Evolutionary conservation across 2,113 vertebrate species (phyloP).

Genomic region (Panthera uncia): DNA sequence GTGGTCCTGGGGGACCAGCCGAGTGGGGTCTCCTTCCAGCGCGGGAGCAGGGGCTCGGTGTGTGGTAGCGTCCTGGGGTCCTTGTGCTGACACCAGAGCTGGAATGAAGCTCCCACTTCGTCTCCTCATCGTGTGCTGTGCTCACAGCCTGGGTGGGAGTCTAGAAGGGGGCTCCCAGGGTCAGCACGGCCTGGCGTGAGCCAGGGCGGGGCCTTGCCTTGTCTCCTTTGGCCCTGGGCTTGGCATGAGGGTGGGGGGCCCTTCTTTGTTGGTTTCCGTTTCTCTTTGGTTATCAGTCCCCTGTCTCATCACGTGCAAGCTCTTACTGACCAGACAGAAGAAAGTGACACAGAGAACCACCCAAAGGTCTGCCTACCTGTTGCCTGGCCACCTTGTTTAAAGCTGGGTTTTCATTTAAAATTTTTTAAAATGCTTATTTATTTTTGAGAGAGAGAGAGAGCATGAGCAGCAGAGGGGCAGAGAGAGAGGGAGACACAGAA

Average conservation of each 20-base stretch:
- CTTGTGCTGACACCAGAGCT: neutral
- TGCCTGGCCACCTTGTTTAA: neutral
- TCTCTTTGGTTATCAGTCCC: too few relatives aligned
- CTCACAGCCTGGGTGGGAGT: neutral
- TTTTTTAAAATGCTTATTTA: neutral
- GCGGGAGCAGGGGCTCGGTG: rapidly evolving
- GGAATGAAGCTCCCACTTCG: too few relatives aligned
- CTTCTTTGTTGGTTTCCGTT: neutral
- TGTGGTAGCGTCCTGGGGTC: neutral
- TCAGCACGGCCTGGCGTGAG: rapidly evolving
- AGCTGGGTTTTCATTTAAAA: neutral
- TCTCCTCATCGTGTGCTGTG: neutral
- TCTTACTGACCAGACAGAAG: neutral
- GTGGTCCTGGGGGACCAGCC: neutral
- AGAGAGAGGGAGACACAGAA: too few relatives aligned
- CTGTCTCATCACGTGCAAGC: neutral
- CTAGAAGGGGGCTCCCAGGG: neutral
- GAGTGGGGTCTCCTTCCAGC: too few relatives aligned
- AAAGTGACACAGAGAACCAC: neutral
- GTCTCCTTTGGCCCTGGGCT: neutral
- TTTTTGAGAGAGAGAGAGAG: too few relatives aligned
- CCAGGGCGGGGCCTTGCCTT: neutral
- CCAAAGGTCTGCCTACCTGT: neutral
- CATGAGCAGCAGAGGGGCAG: too few relatives aligned
- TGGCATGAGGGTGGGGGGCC: too few relatives aligned